phyloP scores from a whole-genome alignment of 2,797 vertebrate species.

The Prionace glauca region DNA sequence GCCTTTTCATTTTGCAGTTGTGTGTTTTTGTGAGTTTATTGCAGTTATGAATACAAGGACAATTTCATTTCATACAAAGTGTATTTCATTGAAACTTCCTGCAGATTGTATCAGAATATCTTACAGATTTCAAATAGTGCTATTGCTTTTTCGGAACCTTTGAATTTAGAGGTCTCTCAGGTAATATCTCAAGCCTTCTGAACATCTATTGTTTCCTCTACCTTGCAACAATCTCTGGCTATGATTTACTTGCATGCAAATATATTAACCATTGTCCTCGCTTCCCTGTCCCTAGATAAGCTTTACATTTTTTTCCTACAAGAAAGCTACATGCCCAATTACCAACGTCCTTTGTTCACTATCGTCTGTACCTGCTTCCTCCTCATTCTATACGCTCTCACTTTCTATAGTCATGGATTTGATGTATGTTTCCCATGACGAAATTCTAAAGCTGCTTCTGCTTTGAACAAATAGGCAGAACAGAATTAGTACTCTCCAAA shows the following conservation, averaged over 20 bases:
- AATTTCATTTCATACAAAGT: neutral
- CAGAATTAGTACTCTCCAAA: neutral
- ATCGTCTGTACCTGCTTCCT: neutral
- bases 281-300: neutral
- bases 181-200: neutral
- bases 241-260: neutral
- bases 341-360: neutral
- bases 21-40: neutral
- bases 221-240: neutral
- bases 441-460: neutral
- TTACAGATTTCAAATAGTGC: neutral
- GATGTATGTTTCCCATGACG: neutral
- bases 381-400: neutral
- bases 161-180: neutral
- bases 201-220: neutral
- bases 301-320: neutral
- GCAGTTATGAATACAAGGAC: neutral
- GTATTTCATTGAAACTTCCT: neutral
- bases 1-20: neutral
- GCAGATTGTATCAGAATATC: neutral
- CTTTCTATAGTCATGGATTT: neutral
- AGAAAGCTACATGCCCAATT: neutral
- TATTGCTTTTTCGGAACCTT: neutral
- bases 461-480: neutral
- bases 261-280: neutral